These are phyloP conservation scores for Podabrus alpinus DNA, from an alignment of 2,888 invertebrate genomes.

Conservation along the genomic window DNA sequence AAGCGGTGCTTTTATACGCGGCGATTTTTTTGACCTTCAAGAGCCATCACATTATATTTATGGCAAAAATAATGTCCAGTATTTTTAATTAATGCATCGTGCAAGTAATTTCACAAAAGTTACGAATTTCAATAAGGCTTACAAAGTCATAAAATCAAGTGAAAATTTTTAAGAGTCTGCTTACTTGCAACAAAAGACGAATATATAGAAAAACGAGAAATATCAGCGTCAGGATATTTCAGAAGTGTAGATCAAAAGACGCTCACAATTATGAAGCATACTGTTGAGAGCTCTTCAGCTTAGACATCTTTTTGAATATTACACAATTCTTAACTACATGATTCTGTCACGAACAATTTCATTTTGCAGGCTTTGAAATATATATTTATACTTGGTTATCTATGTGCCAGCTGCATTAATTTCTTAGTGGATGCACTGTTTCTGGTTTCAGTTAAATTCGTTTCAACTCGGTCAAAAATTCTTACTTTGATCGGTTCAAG, in stretches of 20 bases:
- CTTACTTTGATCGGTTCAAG: no score
- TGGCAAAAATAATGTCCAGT: background rate
- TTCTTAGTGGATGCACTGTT: background rate
- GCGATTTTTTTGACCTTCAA: background rate
- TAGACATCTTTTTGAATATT: constrained; percentile 13
- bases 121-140: background rate
- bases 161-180: constrained; percentile 10
- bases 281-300: constrained; percentile 32
- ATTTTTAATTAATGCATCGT: background rate
- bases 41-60: background rate
- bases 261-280: constrained; percentile 34
- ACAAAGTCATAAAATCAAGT: constrained; percentile 19
- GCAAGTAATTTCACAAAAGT: background rate
- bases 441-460: background rate
- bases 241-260: constrained; percentile 36
- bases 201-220: constrained; percentile 35
- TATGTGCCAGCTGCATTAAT: background rate
- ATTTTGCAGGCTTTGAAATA: background rate
- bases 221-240: constrained; percentile 35
- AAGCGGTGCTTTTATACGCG: background rate
- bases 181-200: constrained; percentile 31
- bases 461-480: background rate
- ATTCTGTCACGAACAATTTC: constrained; percentile 12
- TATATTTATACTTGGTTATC: background rate
- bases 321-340: constrained; percentile 10